Conservation (phyloP, 2,113 vertebrate species). For the Solea senegalensis region DNA sequence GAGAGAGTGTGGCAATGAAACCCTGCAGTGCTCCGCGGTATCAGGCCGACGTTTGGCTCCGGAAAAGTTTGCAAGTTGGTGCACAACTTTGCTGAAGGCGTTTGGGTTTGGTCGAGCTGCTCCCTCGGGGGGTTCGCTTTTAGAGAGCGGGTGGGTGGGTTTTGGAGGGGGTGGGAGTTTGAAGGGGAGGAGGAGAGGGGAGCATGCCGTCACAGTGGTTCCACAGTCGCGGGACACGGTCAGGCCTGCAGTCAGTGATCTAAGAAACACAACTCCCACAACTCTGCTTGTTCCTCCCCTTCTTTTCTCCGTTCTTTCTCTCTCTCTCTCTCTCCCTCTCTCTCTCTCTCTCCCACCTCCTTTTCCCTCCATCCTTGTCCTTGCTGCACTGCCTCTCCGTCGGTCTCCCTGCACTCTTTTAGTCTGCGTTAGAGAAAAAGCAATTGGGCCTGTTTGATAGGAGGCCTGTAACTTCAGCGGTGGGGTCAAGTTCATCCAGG, state of each 20-base stretch:
- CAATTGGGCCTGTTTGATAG: constrained; percentile 48
- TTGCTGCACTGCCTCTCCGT: not conserved
- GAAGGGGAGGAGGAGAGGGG: not conserved
- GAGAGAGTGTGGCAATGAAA: constrained; percentile 51
- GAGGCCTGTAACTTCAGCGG: constrained; percentile 49
- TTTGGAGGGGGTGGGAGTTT: not conserved
- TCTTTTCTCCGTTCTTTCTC: constrained; percentile 7
- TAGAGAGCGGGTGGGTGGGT: constrained; percentile 13
- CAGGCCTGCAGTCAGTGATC: constrained; percentile 60
- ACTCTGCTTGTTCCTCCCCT: constrained; percentile 36
- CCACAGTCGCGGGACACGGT: constrained; percentile 33
- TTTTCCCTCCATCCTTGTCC: constrained; percentile 21
- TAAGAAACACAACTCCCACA: constrained; percentile 65
- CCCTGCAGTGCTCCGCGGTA: constrained; percentile 47
- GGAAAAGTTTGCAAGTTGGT: constrained; percentile 62
- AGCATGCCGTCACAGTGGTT: constrained; percentile 56
- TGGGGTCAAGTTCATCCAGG: constrained; percentile 68
- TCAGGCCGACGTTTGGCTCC: constrained; percentile 52
- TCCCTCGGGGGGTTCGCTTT: constrained; percentile 55
- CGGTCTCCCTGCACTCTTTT: constrained; percentile 25
- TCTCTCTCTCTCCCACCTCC: constrained; percentile 12
- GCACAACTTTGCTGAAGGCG: constrained; percentile 65
- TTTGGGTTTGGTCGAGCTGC: constrained; percentile 49
- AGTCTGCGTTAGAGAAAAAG: constrained; percentile 46
- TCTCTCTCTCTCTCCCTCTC: no score